A percentile compares a stretch with the other conserved stretches of the same genome.
phyloP scores from a whole-genome alignment of 2,113 vertebrate species.

The Antennarius striatus region DNA sequence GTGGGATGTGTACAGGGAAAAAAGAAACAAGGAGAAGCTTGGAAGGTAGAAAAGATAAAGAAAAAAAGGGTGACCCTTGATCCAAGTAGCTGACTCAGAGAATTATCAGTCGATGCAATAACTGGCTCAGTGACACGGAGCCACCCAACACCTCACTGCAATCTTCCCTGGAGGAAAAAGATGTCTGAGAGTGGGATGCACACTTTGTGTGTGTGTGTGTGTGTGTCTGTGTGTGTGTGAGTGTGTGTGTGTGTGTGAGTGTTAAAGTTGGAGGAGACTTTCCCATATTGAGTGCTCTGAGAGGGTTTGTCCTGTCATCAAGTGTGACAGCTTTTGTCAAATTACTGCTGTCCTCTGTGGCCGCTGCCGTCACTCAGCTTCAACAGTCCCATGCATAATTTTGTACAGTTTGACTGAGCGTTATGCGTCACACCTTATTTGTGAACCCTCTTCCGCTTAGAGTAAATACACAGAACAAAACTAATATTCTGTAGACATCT shows the following conservation, averaged over 20 bases:
- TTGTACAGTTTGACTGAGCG: constrained; percentile 13
- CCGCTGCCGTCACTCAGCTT: constrained; percentile 5
- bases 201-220: background rate
- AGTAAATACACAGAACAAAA: constrained; percentile 14
- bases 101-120: constrained; percentile 60
- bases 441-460: background rate
- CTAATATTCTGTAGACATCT: constrained; percentile 6
- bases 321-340: constrained; percentile 58
- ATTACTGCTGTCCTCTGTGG: constrained; percentile 12
- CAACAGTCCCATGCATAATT: constrained; percentile 3
- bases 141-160: constrained; percentile 41
- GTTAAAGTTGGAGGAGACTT: constrained; percentile 21
- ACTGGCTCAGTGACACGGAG: constrained; percentile 42
- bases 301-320: constrained; percentile 37
- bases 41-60: constrained; percentile 30
- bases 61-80: constrained; percentile 48
- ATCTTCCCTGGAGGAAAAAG: constrained; percentile 20
- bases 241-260: background rate
- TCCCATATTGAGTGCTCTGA: constrained; percentile 27
- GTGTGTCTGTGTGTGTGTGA: background rate
- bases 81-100: constrained; percentile 36
- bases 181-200: background rate
- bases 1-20: background rate
- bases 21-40: constrained; percentile 8
- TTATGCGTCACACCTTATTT: no score